Base-by-base conservation (phyloP, 2,888 invertebrate species). In the Eupithecia dodoneata region DNA sequence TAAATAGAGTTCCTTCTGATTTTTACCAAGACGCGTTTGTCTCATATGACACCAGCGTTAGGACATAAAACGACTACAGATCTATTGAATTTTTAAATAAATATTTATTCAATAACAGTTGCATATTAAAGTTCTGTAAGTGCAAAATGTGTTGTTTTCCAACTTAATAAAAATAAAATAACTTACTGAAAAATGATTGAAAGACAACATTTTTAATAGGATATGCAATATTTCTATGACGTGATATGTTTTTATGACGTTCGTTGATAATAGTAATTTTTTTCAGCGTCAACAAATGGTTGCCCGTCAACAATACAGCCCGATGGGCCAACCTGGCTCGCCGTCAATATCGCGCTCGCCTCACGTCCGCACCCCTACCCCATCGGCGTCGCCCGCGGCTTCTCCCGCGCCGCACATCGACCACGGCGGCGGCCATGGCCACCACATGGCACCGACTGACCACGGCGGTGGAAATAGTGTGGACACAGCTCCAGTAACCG, bases 331-430 rank as follows among this genome's bases (percentile, higher is more conserved):
- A 78, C 96, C 96, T 0, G 92, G 95, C 69, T 96, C 96, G 0
- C 96, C 96, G 3, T 92, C 92, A 0, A 92, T 96, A 81, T 90
- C 96, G 2, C 92, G 96, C 52, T 96, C 96, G 63, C 96, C 96
- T n/a, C 96, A 94, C 82, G 94, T 96, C 79, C 78, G 77, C 44
- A 93, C 94, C 63, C 94, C 93, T 74, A 93, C 94, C 4, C 93
- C 94, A 2, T 86, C 87, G 18, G 92, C 93, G 7, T 92, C 93
- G 4, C 92, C 93, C 77, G 90, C 95, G 84, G 90, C 95, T 74
- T 93, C 94, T 2, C 93, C 94, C 75, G 92, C 93, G 63, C 90
- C 90, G 78, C 83, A 88, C 79, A 86, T 85, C 63, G 90, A 89
- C 78, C 89, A 88, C 83, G 90, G 88, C 73, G 90, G 89, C 69